Base-by-base conservation (phyloP, 1,140 invertebrate genomes). In the Carposina sasakii region DNA sequence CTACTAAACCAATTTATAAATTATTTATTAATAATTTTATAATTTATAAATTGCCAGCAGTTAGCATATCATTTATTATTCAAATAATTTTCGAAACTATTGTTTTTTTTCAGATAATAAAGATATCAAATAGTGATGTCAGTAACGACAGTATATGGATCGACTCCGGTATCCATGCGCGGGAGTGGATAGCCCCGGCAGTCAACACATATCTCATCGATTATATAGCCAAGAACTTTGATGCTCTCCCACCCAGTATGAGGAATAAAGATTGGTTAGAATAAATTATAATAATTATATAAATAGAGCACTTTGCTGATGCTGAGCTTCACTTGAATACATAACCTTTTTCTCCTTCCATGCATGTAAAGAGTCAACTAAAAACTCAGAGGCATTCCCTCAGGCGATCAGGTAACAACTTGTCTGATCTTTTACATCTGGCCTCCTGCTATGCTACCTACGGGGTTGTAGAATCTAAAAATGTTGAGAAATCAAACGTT, bases 141-240 rank as follows among this genome's bases (percentile, higher is more conserved):
- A 60, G 60, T 12, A 89, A 89, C 47, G 75, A 81, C 28, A 59
- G 67, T 1, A 82, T 89, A 19, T 84, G 89, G 60, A 75, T 89
- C 26, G 88, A 89, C 50, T 87, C 84, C 34, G 89, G 88, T 13
- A 89, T 89, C 30, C 89, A 90, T 55, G 88, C 88, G 8, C 74
- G 89, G 2, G 89, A 91, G 68, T 93, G 92, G 92, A 90, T 91
- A 39, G 86, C 89, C 0, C 89, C 90, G 0, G 87, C 90, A 0
- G 87, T 89, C 0, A 88, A 86, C 16, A 81, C 90, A 0, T 92
- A 89, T 58, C 53, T 79, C 12, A 64, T 67, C 10, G 52, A 82
- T 39, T 57, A 77, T 36, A 63, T 79, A 12, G 67, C 62, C 0
- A 65, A 42, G 5, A 75, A 77, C 53, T 79, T 77, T 39, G 41